Conservation (phyloP, 2,113 vertebrate species). For the Osmerus eperlanus region DNA sequence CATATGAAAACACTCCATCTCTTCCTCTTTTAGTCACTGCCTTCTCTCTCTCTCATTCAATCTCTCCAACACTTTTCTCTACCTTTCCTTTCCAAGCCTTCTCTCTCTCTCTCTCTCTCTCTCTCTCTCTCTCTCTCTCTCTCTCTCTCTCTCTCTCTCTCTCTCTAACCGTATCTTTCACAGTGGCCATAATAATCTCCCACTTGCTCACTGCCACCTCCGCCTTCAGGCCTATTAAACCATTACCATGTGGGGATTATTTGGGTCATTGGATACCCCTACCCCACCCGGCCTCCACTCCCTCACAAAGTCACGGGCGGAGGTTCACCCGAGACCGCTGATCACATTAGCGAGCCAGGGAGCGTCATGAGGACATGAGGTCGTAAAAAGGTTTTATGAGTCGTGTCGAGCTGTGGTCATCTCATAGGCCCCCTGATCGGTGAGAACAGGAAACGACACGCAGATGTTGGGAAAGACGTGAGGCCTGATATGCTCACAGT, state of each 20-base stretch:
- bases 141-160: neutral
- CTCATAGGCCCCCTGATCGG: constrained; percentile 17
- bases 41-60: neutral
- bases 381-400: constrained; percentile 44
- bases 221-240: constrained; percentile 16
- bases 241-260: neutral
- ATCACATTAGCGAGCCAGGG: constrained; percentile 21
- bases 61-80: constrained; percentile 12
- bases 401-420: constrained; percentile 36
- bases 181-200: neutral
- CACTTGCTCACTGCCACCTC: neutral
- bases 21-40: constrained; percentile 17
- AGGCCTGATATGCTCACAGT: too few relatives aligned
- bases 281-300: constrained; percentile 11
- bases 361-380: constrained; percentile 13
- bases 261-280: constrained; percentile 8
- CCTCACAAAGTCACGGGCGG: neutral
- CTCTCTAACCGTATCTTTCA: neutral
- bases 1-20: constrained; percentile 52
- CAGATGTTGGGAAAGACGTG: constrained; percentile 24
- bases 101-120: too few relatives aligned
- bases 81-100: neutral
- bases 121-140: too few relatives aligned
- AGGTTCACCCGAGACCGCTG: constrained; percentile 12
- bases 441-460: constrained; percentile 35